Evolutionary conservation across 2,113 vertebrate species (phyloP), one percentile per base, ranked within the genome.

Genomic region (Colaptes auratus): DNA sequence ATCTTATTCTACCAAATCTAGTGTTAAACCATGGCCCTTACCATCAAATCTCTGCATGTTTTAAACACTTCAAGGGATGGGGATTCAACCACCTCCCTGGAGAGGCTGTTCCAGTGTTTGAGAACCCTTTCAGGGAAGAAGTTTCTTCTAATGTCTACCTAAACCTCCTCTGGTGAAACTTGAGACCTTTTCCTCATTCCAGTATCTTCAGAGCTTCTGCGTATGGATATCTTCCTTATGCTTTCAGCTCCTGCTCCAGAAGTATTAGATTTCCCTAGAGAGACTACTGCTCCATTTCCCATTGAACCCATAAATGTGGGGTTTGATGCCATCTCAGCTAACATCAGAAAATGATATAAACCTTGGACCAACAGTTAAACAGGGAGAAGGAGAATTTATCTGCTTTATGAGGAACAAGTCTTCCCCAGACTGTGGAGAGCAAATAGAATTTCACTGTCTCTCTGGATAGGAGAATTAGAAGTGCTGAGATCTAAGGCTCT

Each of bases 221-320:
- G 23, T 39, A n/a, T 55, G n/a, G 23, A 1, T 42, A 12, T 56
- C 6, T 72, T 48, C 28, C 48, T 21, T 4, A 25, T 0, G 3
- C 4, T 65, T 74, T 58, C 65, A 71, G 3, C 3, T 87, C 52
- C 50, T 53, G 21, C 20, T 35, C n/a, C 61, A 13, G 13, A 72
- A 36, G 7, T 48, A 20, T 27, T 35, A 3, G 14, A 50, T 27
- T 44, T 46, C 4, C 25, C 14, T 13, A 21, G 36, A 11, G 7
- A 20, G 1, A 28, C 5, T 71, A 15, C 4, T 55, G 23, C 30
- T 78, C 46, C 73, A 20, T 14, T 86, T 86, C 46, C 53, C 18
- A 6, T 0, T 80, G n/a, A 77, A 8, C 21, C 75, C 39, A 19
- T 0, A 3, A 28, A 6, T 4, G 17, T 17, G 11, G 19, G 8